These are phyloP conservation scores for Anableps anableps DNA, from an alignment of 2,797 vertebrate genomes.

Conservation along the genomic window DNA sequence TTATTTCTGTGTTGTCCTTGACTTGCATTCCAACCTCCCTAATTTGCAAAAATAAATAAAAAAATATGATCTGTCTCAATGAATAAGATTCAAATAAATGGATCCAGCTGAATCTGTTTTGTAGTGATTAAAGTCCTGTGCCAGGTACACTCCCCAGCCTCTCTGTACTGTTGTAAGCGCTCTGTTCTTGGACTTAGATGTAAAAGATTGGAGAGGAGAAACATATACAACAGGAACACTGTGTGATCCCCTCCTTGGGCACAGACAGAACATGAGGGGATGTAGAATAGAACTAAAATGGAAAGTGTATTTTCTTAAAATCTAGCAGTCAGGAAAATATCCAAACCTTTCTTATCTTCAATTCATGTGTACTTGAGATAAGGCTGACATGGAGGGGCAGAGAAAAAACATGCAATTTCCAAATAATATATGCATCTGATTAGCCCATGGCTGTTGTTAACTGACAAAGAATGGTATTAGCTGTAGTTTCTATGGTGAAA, in stretches of 20 bases:
- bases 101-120: constrained; percentile 48
- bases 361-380: constrained; percentile 47
- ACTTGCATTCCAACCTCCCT: background rate
- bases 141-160: constrained; percentile 61
- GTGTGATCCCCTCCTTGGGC: constrained; percentile 54
- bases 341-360: constrained; percentile 53
- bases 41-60: background rate
- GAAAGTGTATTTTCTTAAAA: constrained; percentile 59
- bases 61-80: constrained; percentile 7
- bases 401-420: constrained; percentile 32
- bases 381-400: constrained; percentile 29
- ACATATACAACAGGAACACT: constrained; percentile 63
- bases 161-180: constrained; percentile 45
- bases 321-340: constrained; percentile 58
- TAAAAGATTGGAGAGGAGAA: constrained; percentile 51
- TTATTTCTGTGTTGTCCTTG: background rate
- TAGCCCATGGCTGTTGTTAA: constrained; percentile 46
- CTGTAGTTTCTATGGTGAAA: constrained; percentile 41
- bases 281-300: constrained; percentile 42
- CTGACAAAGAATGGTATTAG: constrained; percentile 44
- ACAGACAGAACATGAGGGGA: constrained; percentile 48
- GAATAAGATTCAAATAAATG: constrained; percentile 58
- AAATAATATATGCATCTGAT: constrained; percentile 59
- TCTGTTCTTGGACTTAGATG: constrained; percentile 53
- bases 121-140: constrained; percentile 58